These are phyloP conservation scores for Lepus townsendii DNA, from an alignment of 2,797 vertebrate genomes.

Conservation along the genomic window DNA sequence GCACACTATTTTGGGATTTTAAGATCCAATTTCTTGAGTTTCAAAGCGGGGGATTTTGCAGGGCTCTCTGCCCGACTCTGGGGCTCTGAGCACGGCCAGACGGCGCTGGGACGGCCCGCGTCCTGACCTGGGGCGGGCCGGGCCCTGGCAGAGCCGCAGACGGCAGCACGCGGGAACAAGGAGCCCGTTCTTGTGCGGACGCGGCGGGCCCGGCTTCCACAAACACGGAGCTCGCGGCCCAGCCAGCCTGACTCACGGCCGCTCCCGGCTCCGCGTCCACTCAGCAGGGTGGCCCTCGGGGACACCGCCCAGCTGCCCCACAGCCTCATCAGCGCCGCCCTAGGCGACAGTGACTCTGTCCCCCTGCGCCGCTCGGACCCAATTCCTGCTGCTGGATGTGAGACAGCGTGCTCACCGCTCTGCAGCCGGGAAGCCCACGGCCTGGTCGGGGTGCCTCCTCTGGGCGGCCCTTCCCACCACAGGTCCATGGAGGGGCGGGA, in stretches of 20 bases:
- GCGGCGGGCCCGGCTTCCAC: conserved; percentile 72
- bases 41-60: conserved; percentile 86
- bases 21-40: conserved; percentile 90
- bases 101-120: conserved; percentile 85
- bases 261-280: conserved; percentile 7
- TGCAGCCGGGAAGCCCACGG: too few relatives aligned
- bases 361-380: too few relatives aligned
- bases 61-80: conserved; percentile 78
- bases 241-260: conserved; percentile 75
- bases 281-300: background rate
- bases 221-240: conserved; percentile 74
- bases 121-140: conserved; percentile 84
- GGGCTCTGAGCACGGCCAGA: conserved; percentile 84
- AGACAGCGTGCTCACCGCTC: too few relatives aligned
- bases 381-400: too few relatives aligned
- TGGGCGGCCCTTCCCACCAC: too few relatives aligned
- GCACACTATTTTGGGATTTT: conserved; percentile 90
- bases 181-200: conserved; percentile 85
- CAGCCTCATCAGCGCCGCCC: rapidly evolving
- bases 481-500: too few relatives aligned
- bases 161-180: conserved; percentile 88
- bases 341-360: too few relatives aligned
- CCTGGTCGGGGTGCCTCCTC: too few relatives aligned
- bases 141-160: conserved; percentile 86
- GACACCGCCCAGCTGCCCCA: background rate